Conservation (phyloP, 2,113 vertebrate genomes). For the Istiophorus platypterus region DNA sequence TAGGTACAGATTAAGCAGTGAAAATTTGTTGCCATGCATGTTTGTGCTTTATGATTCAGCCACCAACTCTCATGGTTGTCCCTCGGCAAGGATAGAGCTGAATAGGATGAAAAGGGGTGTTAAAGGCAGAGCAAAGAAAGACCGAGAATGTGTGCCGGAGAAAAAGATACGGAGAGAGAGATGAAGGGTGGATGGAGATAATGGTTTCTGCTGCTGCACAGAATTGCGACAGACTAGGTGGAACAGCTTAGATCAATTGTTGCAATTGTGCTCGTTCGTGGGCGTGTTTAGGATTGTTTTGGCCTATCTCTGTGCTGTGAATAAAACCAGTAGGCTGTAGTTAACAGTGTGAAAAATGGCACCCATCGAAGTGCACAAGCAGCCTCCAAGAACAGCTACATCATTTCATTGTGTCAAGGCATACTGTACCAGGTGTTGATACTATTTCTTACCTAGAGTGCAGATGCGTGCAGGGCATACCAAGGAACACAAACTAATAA, state of each 20-base stretch:
- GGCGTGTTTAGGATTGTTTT: conserved; percentile 80
- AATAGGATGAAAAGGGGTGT: conserved; percentile 41
- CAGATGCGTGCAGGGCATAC: background rate
- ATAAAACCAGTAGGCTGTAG: conserved; percentile 83
- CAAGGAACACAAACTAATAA: conserved; percentile 27
- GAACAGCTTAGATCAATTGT: conserved; percentile 80
- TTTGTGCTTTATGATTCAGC: conserved; percentile 51
- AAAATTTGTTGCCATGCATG: conserved; percentile 24
- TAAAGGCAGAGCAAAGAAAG: conserved; percentile 40
- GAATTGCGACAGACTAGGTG: conserved; percentile 71
- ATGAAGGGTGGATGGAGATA: conserved; percentile 67
- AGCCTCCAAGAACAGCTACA: conserved; percentile 77
- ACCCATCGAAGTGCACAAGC: conserved; percentile 72
- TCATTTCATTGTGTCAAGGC: conserved; percentile 79
- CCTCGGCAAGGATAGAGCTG: conserved; percentile 39
- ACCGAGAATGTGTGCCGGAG: conserved; percentile 25
- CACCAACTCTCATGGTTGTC: conserved; percentile 39
- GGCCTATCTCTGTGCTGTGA: conserved; percentile 77
- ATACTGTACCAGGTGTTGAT: conserved; percentile 60
- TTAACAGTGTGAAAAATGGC: conserved; percentile 85
- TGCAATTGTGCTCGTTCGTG: conserved; percentile 77
- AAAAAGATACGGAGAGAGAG: conserved; percentile 27
- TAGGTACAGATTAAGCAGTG: conserved; percentile 49
- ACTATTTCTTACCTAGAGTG: background rate
- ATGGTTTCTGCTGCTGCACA: conserved; percentile 66